Conservation (phyloP, 2,888 invertebrate genomes). For the Hipparchia sbordonii region DNA sequence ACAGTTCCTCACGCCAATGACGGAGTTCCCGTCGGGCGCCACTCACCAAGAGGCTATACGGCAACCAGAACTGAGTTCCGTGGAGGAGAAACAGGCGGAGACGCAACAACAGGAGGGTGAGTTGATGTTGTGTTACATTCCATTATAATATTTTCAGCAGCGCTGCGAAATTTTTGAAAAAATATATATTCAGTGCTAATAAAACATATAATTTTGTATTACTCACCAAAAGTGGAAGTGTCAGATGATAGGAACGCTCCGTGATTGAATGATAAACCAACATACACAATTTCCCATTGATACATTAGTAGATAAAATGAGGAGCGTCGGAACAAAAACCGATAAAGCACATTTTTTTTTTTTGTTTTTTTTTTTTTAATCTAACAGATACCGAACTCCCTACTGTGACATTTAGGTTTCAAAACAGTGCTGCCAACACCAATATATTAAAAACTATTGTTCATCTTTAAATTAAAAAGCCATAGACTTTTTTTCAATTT, state of each 20-base stretch:
- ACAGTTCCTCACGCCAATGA: conserved; percentile 75
- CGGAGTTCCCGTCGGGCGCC: conserved; percentile 66
- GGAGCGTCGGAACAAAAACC: too few species aligned
- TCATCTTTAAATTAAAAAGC: too few species aligned
- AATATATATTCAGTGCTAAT: not conserved
- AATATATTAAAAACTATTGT: too few species aligned
- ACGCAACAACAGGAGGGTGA: conserved; percentile 63
- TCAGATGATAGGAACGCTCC: not conserved
- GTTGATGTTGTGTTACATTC: conserved; percentile 30
- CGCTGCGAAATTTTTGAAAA: not conserved
- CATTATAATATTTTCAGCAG: not conserved
- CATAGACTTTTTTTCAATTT: too few species aligned
- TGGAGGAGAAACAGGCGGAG: conserved; percentile 70
- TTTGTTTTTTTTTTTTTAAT: too few species aligned
- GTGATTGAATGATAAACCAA: not conserved
- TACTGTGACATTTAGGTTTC: too few species aligned
- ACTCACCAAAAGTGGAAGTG: not conserved
- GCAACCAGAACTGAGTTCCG: conserved; percentile 69
- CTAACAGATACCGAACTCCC: too few species aligned
- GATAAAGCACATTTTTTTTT: too few species aligned
- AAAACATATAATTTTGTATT: not conserved
- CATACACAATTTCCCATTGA: too few species aligned
- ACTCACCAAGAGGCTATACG: conserved; percentile 60
- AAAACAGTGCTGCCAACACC: too few species aligned
- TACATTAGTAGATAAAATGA: not conserved